Base-by-base conservation (phyloP, 2,797 vertebrate genomes). In the Halcyon chelicuti region DNA sequence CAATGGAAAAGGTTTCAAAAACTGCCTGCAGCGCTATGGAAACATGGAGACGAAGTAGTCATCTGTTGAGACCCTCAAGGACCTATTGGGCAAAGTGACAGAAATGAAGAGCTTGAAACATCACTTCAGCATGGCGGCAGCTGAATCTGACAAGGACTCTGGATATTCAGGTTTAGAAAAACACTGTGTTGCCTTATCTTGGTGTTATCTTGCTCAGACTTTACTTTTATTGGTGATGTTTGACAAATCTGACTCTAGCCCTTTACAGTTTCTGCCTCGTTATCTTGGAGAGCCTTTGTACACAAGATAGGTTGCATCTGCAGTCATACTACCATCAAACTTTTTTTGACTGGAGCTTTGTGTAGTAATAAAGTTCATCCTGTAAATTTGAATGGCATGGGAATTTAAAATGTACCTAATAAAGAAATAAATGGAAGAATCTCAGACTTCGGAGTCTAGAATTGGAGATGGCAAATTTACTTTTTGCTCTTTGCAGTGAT, bases 141-240 rank as follows among this genome's bases (percentile, higher is more conserved):
- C 96, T 26, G 99, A 99, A 86, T 98, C 98, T 85, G 99, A 99
- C 97, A 98, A 98, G 95, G 99, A 99, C 97, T 99, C 99, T 0
- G 99, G 99, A 96, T 99, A 99, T 96, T 99, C 98, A 98, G 98
- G 98, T 99, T 97, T 94, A 84, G 70, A 89, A 89, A 96, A 90
- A 22, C 10, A 44, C 61, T 44, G 35, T 11, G 1, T 62, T 90
- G 54, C 21, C 13, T 66, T 52, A 58, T 23, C 33, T 37, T 22
- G 12, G 39, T 90, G n/a, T 84, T 75, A 22, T 8, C 7, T 6
- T 78, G 33, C 26, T 88, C 42, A 77, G n/a, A 52, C 28, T 68
- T 66, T 74, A 47, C 63, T 88, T 75, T 91, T 67, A 22, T 17
- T 70, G 75, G 21, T 86, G 70, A 29, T 19, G 9, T 79, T 90